Evolutionary conservation across 2,113 vertebrate genomes (phyloP).

Genomic region (Tragelaphus buxtoni): DNA sequence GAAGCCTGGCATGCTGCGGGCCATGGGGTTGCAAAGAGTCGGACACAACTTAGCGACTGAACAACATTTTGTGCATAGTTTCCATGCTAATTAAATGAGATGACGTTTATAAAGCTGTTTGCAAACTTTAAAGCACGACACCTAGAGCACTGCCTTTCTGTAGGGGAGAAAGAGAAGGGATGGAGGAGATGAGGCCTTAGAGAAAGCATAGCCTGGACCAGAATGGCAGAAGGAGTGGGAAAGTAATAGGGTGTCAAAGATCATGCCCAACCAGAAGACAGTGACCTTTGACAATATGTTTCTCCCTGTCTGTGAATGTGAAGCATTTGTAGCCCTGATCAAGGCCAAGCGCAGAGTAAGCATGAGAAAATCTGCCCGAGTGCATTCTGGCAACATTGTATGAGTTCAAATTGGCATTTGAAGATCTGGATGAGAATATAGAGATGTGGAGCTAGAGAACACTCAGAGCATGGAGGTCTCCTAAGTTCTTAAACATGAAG

Average conservation of each 20-base stretch:
- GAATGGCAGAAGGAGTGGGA: neutral
- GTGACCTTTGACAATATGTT: neutral
- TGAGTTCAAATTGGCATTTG: neutral
- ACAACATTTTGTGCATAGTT: neutral
- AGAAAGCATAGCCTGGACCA: neutral
- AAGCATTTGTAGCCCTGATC: neutral
- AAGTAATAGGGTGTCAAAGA: neutral
- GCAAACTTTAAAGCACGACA: neutral
- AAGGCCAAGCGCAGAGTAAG: neutral
- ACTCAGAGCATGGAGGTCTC: neutral
- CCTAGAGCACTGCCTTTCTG: neutral
- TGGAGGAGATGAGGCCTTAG: neutral
- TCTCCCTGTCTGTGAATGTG: neutral
- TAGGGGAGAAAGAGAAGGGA: neutral
- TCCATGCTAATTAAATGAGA: neutral
- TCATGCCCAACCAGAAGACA: neutral
- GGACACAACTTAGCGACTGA: neutral
- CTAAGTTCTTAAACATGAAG: neutral
- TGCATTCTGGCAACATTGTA: neutral
- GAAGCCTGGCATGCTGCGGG: neutral
- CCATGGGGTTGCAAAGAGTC: neutral
- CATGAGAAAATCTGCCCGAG: neutral
- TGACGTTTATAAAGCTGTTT: neutral
- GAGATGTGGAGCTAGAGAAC: neutral
- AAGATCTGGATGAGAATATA: neutral